phyloP scores from a whole-genome alignment of 2,888 invertebrate species.

The Brachycybe producta region DNA sequence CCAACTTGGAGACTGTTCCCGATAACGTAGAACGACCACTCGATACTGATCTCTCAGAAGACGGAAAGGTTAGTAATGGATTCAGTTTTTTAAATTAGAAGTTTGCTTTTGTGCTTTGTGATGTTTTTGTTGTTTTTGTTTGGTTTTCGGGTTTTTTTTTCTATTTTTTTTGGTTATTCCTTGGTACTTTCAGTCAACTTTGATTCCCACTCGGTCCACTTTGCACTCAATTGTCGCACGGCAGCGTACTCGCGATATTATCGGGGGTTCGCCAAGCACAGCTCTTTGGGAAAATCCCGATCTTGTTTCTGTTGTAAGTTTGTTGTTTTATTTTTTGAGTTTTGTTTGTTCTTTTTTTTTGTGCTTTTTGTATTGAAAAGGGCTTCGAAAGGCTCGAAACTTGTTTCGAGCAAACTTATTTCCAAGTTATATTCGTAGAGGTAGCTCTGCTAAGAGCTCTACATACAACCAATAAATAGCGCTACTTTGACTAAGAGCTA shows the following conservation, averaged over 20 bases:
- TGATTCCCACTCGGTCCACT: conserved; percentile 2
- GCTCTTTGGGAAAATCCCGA: conserved; percentile 19
- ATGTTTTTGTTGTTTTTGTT: background rate
- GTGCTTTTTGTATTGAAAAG: too few species aligned
- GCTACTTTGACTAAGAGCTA: too few species aligned
- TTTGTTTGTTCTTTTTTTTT: too few species aligned
- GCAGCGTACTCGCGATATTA: conserved; percentile 1
- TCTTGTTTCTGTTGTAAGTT: too few species aligned
- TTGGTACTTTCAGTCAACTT: background rate
- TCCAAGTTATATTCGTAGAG: too few species aligned
- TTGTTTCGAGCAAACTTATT: too few species aligned
- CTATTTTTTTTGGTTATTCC: background rate
- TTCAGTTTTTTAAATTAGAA: background rate
- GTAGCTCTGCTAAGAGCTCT: too few species aligned
- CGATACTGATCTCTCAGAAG: conserved; percentile 9
- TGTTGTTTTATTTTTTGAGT: too few species aligned
- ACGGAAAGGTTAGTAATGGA: background rate
- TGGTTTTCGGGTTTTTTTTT: background rate
- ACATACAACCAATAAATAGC: too few species aligned
- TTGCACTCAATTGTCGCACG: background rate
- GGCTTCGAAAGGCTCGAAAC: too few species aligned
- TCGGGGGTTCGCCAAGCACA: conserved; percentile 12
- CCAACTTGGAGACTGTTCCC: conserved; percentile 19
- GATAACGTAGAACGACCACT: conserved; percentile 18
- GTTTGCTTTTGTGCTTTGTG: background rate